Conservation (phyloP, 2,113 vertebrate genomes). For the Cynopterus brachyotis region DNA sequence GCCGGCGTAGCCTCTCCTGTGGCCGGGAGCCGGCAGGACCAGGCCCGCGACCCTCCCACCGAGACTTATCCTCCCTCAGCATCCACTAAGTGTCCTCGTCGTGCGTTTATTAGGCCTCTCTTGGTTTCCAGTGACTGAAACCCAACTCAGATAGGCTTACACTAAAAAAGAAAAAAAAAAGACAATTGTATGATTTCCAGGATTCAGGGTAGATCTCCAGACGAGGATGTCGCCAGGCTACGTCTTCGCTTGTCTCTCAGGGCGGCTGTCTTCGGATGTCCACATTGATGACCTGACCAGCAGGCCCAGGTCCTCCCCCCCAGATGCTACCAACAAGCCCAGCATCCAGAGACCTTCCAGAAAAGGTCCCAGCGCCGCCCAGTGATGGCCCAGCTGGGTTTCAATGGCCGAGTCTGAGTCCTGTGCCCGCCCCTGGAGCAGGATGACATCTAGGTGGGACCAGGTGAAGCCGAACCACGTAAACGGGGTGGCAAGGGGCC, state of each 20-base stretch:
- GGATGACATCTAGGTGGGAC: neutral
- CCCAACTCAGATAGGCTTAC: neutral
- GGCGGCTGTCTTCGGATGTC: neutral
- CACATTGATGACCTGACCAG: no score
- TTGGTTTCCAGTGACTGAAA: constrained; percentile 1
- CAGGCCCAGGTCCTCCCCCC: neutral
- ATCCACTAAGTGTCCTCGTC: neutral
- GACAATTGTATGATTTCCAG: neutral
- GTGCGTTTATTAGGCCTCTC: neutral
- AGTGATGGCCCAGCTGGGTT: neutral
- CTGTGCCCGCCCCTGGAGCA: neutral
- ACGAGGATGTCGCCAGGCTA: neutral
- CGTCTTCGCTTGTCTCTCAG: neutral
- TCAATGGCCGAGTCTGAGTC: neutral
- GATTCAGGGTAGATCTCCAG: neutral
- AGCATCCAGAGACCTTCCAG: neutral
- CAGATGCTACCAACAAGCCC: neutral
- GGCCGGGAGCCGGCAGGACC: neutral
- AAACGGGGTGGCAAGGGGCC: neutral
- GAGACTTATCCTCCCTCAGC: neutral
- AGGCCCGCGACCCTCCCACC: neutral
- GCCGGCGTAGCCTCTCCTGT: neutral
- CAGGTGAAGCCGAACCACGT: neutral
- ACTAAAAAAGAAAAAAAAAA: neutral
- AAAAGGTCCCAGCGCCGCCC: neutral